These are phyloP conservation scores for Drosophila helvetica DNA, from an alignment of 2,888 invertebrate species.

Conservation along the genomic window DNA sequence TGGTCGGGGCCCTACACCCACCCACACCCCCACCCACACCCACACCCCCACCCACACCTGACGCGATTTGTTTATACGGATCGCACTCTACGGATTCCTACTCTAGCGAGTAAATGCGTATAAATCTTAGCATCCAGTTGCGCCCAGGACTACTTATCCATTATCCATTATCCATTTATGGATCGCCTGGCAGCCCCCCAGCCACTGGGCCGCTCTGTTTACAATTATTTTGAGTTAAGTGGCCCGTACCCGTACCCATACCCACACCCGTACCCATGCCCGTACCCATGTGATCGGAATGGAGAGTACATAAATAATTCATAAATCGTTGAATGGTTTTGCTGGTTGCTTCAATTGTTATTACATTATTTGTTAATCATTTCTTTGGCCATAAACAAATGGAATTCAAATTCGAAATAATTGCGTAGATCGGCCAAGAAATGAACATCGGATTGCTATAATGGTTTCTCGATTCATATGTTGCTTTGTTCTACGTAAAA, in stretches of 20 bases:
- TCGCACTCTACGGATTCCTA: slow-evolving; percentile 14
- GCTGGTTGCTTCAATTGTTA: slow-evolving; percentile 25
- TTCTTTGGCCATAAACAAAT: slow-evolving; percentile 23
- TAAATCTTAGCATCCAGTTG: slow-evolving; percentile 69
- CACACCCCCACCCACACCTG: not conserved
- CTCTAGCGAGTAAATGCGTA: slow-evolving; percentile 36
- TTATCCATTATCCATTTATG: slow-evolving; percentile 37
- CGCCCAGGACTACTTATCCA: slow-evolving; percentile 53
- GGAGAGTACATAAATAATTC: slow-evolving; percentile 46
- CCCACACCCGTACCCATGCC: too few relatives aligned
- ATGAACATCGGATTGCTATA: not conserved
- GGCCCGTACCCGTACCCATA: not conserved
- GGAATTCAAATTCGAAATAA: not conserved
- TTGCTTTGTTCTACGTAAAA: not conserved
- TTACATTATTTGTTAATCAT: slow-evolving; percentile 35
- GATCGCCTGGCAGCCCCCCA: too few relatives aligned
- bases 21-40: not conserved
- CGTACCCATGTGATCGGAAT: not conserved
- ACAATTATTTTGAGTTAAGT: slow-evolving; percentile 71
- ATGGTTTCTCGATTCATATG: not conserved
- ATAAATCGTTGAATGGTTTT: slow-evolving; percentile 29
- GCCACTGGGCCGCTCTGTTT: slow-evolving; percentile 46
- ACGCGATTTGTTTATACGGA: slow-evolving; percentile 55
- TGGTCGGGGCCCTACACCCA: slow-evolving; percentile 12
- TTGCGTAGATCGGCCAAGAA: not conserved